Conservation (phyloP, 2,888 invertebrate species). For the Ischnura elegans region DNA sequence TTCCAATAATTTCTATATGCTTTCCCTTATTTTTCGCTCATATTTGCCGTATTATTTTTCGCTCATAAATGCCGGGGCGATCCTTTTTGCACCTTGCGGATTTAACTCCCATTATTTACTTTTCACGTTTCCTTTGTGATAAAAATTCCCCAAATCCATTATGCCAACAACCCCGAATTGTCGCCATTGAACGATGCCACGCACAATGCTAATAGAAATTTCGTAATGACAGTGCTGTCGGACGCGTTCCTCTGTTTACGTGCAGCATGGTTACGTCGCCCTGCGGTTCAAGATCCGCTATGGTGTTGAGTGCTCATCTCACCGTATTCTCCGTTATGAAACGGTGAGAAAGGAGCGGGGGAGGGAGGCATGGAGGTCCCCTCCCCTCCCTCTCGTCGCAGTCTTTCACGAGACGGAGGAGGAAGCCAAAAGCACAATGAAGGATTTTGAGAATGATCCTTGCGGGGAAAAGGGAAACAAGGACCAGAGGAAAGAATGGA, state of each 20-base stretch:
- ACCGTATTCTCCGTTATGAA: constrained; percentile 38
- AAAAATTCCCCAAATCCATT: too few species aligned
- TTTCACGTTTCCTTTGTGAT: too few species aligned
- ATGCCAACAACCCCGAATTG: too few species aligned
- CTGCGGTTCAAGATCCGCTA: constrained; percentile 40
- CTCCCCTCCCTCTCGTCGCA: not conserved
- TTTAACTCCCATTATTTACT: too few species aligned
- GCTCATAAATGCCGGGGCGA: too few species aligned
- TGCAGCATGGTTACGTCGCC: not conserved
- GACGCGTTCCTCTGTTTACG: not conserved
- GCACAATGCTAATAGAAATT: not conserved
- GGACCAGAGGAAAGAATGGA: not conserved
- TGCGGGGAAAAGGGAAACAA: not conserved
- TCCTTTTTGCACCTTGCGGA: too few species aligned
- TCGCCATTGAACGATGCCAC: too few species aligned
- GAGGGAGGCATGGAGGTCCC: not conserved
- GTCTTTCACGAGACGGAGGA: not conserved
- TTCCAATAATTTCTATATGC: too few species aligned
- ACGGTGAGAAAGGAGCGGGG: not conserved
- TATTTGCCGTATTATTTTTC: too few species aligned
- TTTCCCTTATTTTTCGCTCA: too few species aligned
- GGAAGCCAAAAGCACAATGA: constrained; percentile 30
- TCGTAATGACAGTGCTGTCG: not conserved
- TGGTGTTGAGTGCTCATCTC: constrained; percentile 46
- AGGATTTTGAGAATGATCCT: not conserved